A percentile compares a stretch with the other conserved stretches of the same genome.
Conservation (phyloP, 2,888 invertebrate genomes). For the Rhamnusium bicolor region DNA sequence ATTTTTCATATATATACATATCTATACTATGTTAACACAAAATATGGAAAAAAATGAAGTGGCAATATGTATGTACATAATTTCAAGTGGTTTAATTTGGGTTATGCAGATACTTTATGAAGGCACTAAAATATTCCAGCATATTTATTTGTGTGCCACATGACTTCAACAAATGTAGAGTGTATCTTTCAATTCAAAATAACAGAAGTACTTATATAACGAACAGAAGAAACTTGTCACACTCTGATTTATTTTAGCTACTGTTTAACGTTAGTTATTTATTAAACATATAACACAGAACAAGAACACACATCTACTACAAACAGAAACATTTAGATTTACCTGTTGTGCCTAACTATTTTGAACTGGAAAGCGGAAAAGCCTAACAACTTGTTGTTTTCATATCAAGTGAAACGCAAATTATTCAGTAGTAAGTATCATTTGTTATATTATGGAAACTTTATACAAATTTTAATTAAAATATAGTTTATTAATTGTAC, state of each 20-base stretch:
- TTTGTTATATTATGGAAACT: not conserved
- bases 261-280: not conserved
- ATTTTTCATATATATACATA: not conserved
- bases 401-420: not conserved
- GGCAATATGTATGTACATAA: not conserved
- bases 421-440: not conserved
- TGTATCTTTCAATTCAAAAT: not conserved
- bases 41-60: not conserved
- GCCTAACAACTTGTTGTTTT: slow-evolving; percentile 19
- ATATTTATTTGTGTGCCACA: not conserved
- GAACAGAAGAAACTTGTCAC: not conserved
- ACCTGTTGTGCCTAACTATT: slow-evolving; percentile 21
- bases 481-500: not conserved
- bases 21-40: not conserved
- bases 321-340: slow-evolving; percentile 29
- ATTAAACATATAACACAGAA: not conserved
- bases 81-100: slow-evolving; percentile 2
- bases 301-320: slow-evolving; percentile 30
- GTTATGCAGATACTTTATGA: not conserved
- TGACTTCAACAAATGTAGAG: not conserved
- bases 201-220: not conserved
- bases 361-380: slow-evolving; percentile 9
- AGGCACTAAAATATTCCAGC: not conserved
- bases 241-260: not conserved
- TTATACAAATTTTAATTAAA: not conserved